These are phyloP conservation scores for Glaucopsyche alexis DNA, from an alignment of 2,888 invertebrate species.

Conservation along the genomic window DNA sequence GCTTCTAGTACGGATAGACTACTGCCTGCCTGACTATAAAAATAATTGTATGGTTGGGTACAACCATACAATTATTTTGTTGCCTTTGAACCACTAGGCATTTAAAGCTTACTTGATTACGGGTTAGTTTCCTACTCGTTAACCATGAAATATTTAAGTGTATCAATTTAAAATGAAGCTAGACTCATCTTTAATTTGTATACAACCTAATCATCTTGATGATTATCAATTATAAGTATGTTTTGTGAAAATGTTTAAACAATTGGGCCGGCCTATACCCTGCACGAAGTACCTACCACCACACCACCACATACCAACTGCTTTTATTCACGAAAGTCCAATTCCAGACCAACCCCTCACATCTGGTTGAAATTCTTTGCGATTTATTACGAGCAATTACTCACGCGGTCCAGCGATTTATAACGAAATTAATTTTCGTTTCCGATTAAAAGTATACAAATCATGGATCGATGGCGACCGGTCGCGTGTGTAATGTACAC, in stretches of 20 bases:
- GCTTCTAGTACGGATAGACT: not conserved
- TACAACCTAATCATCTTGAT: not conserved
- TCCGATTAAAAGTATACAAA: conserved; percentile 37
- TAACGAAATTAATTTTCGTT: conserved; percentile 26
- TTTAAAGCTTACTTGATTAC: not conserved
- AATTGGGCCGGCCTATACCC: not conserved
- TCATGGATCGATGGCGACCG: conserved; percentile 51
- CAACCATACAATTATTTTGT: not conserved
- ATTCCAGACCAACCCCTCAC: conserved; percentile 20
- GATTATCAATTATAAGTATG: not conserved
- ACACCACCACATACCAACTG: not conserved
- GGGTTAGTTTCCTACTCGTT: not conserved
- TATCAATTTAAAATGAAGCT: not conserved
- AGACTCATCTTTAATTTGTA: not conserved
- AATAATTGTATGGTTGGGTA: not conserved
- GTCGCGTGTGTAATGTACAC: conserved; percentile 69
- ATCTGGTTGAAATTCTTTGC: conserved; percentile 22
- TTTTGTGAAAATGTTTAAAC: not conserved
- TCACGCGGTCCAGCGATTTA: conserved; percentile 18
- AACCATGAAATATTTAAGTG: not conserved
- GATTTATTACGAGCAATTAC: conserved; percentile 22
- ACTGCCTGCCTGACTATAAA: not conserved
- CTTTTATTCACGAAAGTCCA: conserved; percentile 12
- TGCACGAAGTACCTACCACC: too few species aligned
- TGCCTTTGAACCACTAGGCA: conserved; percentile 8